Evolutionary conservation across 2,797 vertebrate genomes (phyloP), one percentile per base, ranked within the genome.

Genomic region (Typhlichthys subterraneus): DNA sequence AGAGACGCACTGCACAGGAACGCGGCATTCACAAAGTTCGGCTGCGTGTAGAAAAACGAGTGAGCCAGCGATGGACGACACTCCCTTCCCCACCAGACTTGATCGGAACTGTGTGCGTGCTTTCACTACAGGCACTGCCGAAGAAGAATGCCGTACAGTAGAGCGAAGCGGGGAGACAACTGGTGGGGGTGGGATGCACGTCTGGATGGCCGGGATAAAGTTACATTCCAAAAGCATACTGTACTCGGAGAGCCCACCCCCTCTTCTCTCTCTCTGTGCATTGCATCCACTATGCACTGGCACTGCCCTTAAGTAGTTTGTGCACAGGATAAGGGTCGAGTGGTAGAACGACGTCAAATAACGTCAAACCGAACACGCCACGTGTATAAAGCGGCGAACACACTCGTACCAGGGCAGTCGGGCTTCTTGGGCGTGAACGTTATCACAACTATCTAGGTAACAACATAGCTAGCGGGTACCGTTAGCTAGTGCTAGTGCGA

Each of bases 1-100:
- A 63, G 64, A 78, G 76, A 81, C 80, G 77, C 23, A 23, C 23
- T 23, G 23, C 67, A 68, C 65, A 54, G 2, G 54, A 45, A 67
- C 58, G 76, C 69, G 77, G 76, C 87, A 82, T 85, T 74, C 85
- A 84, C 87, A 87, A 89, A 82, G 87, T 84, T 84, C 73, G 83
- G 72, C 64, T 73, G 42, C 65, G 67, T 82, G 76, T 59, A 45
- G 57, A 58, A 65, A 77, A 80, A 81, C 84, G 78, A 78, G 72
- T 71, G 83, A 69, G 71, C 69, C 75, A 54, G 67, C 71, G 72
- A 68, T 63, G 71, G 82, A 76, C 78, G 85, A 83, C 87, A 85
- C 83, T 83, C 84, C 82, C 85, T 79, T 77, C 81, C 67, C 48
- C 67, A 29, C 23, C 23, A 29, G 23, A 29, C 23, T 29, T 29